These are phyloP conservation scores for Trisateles emortualis DNA, from an alignment of 2,888 invertebrate genomes.

Conservation along the genomic window DNA sequence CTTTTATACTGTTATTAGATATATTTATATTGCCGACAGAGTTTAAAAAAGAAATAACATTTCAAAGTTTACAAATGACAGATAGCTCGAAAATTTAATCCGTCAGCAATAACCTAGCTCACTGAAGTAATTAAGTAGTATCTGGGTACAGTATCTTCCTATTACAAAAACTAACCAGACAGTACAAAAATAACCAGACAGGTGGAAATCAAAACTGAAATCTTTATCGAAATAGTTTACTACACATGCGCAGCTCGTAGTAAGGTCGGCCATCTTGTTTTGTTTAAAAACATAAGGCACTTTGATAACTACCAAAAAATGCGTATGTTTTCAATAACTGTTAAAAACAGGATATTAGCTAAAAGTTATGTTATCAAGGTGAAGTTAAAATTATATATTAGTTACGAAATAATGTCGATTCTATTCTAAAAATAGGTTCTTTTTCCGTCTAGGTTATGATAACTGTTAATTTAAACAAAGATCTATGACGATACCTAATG, in stretches of 20 bases:
- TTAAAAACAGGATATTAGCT: conserved; percentile 30
- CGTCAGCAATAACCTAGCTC: too few relatives aligned
- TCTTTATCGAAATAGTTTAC: conserved; percentile 25
- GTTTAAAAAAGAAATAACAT: too few relatives aligned
- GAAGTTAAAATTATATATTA: conserved; percentile 19
- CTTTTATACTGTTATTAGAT: too few relatives aligned
- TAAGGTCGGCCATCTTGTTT: conserved; percentile 29
- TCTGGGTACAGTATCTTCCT: neutral
- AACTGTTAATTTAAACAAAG: conserved; percentile 2
- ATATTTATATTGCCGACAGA: too few relatives aligned
- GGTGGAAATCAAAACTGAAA: conserved; percentile 20
- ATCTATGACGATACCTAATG: neutral
- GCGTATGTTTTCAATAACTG: conserved; percentile 28
- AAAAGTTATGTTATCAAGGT: conserved; percentile 39
- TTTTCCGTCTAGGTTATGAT: neutral
- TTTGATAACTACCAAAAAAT: conserved; percentile 22
- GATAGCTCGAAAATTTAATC: neutral
- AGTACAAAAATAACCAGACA: conserved; percentile 11
- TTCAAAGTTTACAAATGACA: neutral
- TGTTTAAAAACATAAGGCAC: conserved; percentile 24
- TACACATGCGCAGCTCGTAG: conserved; percentile 20
- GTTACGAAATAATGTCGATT: conserved; percentile 31
- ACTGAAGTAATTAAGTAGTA: too few relatives aligned
- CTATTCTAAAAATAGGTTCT: conserved; percentile 28
- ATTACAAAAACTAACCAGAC: neutral